Evolutionary conservation across 2,888 invertebrate genomes (phyloP), one percentile per base, ranked within the genome.

Genomic region (Platycheirus albimanus): DNA sequence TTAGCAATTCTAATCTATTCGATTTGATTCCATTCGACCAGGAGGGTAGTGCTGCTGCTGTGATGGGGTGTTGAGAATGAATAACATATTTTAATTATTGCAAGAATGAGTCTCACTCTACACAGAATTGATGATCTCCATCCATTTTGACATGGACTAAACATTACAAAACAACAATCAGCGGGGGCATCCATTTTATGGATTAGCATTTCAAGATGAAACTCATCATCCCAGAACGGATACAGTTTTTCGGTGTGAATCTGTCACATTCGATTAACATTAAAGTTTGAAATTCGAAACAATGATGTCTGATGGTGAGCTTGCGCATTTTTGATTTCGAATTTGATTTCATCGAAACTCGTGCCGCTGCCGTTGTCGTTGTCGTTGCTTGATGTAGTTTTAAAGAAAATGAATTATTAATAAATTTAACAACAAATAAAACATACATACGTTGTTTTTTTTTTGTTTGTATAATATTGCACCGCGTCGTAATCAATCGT

Each of bases 401-500:
- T 10, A 41, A 56, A 63, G 52, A 33, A 77, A 83, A 83, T 83
- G 81, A 83, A 83, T 83, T 77, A 83, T 83, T 83, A 52, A 83
- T 72, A 54, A 58, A 41, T 58, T 30, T 11, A n/a, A 36, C 24
- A 17, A 28, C n/a, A n/a, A n/a, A n/a, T n/a, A 58, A 45, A 43
- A 61, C 61, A 76, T 63, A 63, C 49, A 43, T 76, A 47, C 61
- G 61, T n/a, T 13, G n/a, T 41, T 24, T 43, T 52, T 19, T 66
- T 24, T 67, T 56, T 36, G 33, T 74, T 74, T 71, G 81, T 76
- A 83, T 83, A 83, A 83, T 77, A 77, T 83, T n/a, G n/a, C n/a
- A n/a, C n/a, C 43, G 61, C 71, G 81, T 56, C 77, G 56, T 77
- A 83, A 83, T 83, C 81, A 63, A 83, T 83, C 81, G 81, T 77